Evolutionary conservation across 2,113 vertebrate genomes (phyloP), one percentile per base, ranked within the genome.

Genomic region (Lichenostomus cassidix): DNA sequence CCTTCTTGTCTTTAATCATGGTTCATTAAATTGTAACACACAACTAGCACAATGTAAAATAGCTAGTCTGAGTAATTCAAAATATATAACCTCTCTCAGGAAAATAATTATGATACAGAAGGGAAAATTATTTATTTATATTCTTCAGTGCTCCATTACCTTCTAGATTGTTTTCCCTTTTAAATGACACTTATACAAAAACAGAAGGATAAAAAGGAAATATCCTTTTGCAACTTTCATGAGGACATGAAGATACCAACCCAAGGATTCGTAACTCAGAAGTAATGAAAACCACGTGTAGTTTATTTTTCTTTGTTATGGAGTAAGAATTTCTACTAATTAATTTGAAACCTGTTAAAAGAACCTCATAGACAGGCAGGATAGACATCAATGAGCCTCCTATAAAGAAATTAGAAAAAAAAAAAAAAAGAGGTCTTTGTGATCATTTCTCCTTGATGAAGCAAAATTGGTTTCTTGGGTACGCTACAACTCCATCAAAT

Each of bases 1-100:
- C 67, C 81, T 96, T 91, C 77, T 87, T 74, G 81, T 87, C 76
- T 90, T 88, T 82, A 95, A 93, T 94, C 29, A 44, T 49, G 78
- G 85, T 90, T 97, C 94, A 97, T 96, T 95, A 97, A 96, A 96
- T 59, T 92, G 62, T 75, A 92, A 91, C 5, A 1, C 55, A 90
- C 81, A 94, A 73, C 74, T 64, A 94, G 80, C 87, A 92, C 84
- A 96, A 96, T 74, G 91, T 80, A 97, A 95, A 97, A 92, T 27
- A 97, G 92, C 78, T 79, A 96, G 79, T 77, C 94, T 95, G 90
- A 97, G 92, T 94, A 93, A 96, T 94, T 97, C 52, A 94, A 96
- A 96, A 94, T 67, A 97, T 11, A 73, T 73, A 86, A 97, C 59
- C 13, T 68, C 69, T 77, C 70, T 81, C 87, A 91, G 68, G 53